Conservation (phyloP, 2,888 invertebrate genomes). For the Acrobasis suavella region DNA sequence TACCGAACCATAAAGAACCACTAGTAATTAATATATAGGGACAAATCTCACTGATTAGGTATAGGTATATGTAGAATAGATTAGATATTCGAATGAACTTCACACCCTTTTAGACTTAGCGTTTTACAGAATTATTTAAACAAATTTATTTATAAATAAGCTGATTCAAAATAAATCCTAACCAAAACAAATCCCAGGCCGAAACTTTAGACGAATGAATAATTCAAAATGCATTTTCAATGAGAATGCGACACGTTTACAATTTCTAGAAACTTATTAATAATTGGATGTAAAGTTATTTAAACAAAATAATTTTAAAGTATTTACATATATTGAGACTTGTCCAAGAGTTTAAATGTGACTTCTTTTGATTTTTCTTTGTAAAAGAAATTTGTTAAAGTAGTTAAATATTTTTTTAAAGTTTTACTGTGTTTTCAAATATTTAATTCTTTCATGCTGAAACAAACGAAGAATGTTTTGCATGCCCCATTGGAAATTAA, state of each 20-base stretch:
- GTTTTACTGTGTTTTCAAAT: no score
- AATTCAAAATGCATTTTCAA: constrained; percentile 1
- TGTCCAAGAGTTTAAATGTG: background rate
- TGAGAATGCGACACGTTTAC: background rate
- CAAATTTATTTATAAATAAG: background rate
- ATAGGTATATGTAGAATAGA: background rate
- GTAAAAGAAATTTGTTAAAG: no score
- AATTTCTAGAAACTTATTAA: background rate
- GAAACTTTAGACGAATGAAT: background rate
- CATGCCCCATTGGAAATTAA: no score
- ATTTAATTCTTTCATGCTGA: no score
- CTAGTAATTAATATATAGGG: no score
- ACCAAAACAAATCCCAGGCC: background rate
- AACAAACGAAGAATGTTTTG: no score
- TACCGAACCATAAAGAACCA: no score
- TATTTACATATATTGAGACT: background rate
- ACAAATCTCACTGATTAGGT: no score
- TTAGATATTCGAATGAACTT: background rate
- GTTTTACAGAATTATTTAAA: background rate
- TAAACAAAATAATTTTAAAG: background rate
- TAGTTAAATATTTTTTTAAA: no score
- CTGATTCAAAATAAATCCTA: background rate
- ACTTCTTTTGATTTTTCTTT: background rate
- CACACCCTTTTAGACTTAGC: background rate
- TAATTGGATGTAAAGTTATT: background rate